These are phyloP conservation scores for Heliconius congener DNA, from an alignment of 1,140 invertebrate genomes.

Conservation along the genomic window DNA sequence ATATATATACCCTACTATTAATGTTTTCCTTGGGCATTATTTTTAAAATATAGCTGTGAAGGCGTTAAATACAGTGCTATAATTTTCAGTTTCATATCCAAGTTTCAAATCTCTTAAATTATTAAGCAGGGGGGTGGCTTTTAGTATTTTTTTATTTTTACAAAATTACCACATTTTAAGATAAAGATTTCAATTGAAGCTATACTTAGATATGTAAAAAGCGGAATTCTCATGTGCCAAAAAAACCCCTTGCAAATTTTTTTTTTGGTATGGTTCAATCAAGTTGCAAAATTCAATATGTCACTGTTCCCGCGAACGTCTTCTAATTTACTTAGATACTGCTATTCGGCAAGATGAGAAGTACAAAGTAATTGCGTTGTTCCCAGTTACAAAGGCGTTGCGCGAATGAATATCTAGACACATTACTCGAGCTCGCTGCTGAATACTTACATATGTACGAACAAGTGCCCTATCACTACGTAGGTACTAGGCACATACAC, in stretches of 20 bases:
- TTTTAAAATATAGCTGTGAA: background rate
- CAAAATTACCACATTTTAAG: background rate
- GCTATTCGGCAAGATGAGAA: slow-evolving; percentile 48
- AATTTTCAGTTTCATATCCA: background rate
- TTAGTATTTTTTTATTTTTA: background rate
- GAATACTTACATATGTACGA: slow-evolving; percentile 29
- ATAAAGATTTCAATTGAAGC: too few relatives aligned
- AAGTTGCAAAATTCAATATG: slow-evolving; percentile 25
- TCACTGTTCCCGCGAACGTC: slow-evolving; percentile 37
- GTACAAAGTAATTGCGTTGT: slow-evolving; percentile 65
- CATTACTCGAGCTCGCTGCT: slow-evolving; percentile 43
- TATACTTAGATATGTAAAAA: background rate
- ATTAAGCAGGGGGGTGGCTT: too few relatives aligned
- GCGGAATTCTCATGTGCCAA: background rate
- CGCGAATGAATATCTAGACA: slow-evolving; percentile 63
- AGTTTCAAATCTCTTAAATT: too few relatives aligned
- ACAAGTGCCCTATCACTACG: slow-evolving; percentile 42
- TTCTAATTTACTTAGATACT: slow-evolving; percentile 46
- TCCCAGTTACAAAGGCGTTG: slow-evolving; percentile 52
- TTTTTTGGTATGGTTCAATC: slow-evolving; percentile 10
- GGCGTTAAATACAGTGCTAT: background rate
- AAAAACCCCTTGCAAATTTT: background rate
- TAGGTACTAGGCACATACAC: slow-evolving; percentile 45
- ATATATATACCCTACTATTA: background rate
- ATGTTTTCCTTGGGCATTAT: background rate